phyloP scores from a whole-genome alignment of 2,797 vertebrate genomes.

The Alcedo quadribrachys region DNA sequence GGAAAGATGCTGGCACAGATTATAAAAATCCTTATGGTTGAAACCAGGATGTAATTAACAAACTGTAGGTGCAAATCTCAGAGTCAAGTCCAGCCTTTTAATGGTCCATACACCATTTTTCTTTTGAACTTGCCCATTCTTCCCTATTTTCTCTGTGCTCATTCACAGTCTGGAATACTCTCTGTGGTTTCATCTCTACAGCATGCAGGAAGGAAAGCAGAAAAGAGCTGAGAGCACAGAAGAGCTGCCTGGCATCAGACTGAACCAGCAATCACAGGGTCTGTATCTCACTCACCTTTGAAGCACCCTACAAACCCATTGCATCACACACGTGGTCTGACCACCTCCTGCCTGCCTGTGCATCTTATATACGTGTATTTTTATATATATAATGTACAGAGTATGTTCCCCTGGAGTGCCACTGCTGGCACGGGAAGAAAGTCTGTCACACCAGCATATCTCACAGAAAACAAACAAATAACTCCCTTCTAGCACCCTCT shows the following conservation, averaged over 20 bases:
- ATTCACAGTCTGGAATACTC: neutral
- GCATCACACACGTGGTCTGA: neutral
- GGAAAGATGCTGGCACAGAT: neutral
- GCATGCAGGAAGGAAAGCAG: neutral
- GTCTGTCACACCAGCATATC: neutral
- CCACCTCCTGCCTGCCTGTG: neutral
- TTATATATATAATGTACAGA: neutral
- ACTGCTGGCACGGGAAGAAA: neutral
- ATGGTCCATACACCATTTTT: neutral
- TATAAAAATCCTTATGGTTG: neutral
- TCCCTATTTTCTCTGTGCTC: neutral
- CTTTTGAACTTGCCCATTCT: neutral
- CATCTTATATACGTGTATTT: neutral
- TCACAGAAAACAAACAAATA: constrained; percentile 48
- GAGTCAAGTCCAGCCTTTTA: neutral
- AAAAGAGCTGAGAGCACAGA: neutral
- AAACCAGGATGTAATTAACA: neutral
- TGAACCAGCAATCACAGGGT: neutral
- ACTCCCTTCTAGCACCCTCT: neutral
- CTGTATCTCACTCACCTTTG: neutral
- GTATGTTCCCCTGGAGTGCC: neutral
- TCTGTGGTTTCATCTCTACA: neutral
- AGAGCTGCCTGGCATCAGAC: neutral
- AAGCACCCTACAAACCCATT: neutral
- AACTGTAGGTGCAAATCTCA: neutral